Evolutionary conservation across 2,113 vertebrate species (phyloP), one percentile per base, ranked within the genome.

Genomic region (Oophaga pumilio): DNA sequence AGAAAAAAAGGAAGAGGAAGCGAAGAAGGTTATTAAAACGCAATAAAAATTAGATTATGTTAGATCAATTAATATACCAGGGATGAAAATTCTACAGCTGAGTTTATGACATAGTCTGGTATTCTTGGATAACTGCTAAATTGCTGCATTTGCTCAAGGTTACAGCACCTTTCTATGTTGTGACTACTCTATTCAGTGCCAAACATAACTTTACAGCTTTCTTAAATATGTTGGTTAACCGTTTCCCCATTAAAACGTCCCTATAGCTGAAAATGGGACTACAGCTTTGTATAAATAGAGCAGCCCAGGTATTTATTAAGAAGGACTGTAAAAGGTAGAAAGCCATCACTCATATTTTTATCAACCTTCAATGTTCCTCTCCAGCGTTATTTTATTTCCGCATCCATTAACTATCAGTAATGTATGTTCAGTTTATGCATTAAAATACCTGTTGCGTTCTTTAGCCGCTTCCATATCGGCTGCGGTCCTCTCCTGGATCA

Each of bases 51-150:
- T 53, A 82, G 80, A 84, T 83, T 76, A 88, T 43, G 64, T 20
- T 24, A 84, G 49, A 77, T 28, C 76, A 84, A 88, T 88, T 88
- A 88, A 84, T 77, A 84, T 84, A 77, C 57, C 87, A 88, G 87
- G 71, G 52, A 88, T 84, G 24, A 77, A 53, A 87, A 77, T 66
- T 28, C 62, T 82, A 76, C 49, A 57, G 62, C 26, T 86, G 49
- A n/a, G 24, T 82, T 81, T 81, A 56, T 71, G 53, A 33, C 66
- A 79, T 88, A 76, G 60, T 76, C 43, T 74, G 71, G n/a, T 76
- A 33, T 76, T 82, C 15, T 81, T 84, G 69, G 80, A 84, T 56
- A 56, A 22, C 17, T 60, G 62, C 64, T 87, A 8, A 62, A 77
- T 22, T 76, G 71, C n/a, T 84, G 59, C 22, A 17, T 86, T 80